Base-by-base conservation (phyloP, 2,797 vertebrate species). In the Prunella strophiata region DNA sequence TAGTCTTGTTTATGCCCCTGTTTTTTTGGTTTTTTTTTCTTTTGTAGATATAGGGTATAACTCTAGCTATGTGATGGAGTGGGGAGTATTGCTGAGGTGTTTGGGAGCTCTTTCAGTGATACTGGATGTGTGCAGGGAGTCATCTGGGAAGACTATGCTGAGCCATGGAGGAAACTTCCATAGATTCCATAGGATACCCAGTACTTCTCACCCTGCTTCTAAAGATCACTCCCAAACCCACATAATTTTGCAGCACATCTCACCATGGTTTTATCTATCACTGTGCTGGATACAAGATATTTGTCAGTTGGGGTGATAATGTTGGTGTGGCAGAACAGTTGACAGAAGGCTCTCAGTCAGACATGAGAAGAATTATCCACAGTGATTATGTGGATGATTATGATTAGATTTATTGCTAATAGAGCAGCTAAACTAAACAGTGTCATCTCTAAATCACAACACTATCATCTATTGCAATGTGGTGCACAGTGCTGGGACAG, bases 101-200 rank as follows among this genome's bases (percentile, higher is more conserved):
- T 50, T 68, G 10, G n/a, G 45, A 40, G 18, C n/a, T 50, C 30
- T 74, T 79, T 43, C 45, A 15, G 4, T 70, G 16, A 2, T 30
- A 13, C 11, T 9, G 20, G 16, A 4, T 29, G 3, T 50, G 21
- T 47, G 8, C 7, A 73, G 27, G n/a, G 52, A 59, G 23, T 36
- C 0, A 0, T 22, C 23, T 71, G 72, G 32, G 18, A 27, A 47
- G 20, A 25, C 3, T 42, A 0, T 27, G 11, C 27, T 62, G 79
- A 79, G 27, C 43, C 14, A 18, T 38, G 18, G 54, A 22, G 73
- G 27, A 76, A 75, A 38, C 3, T 42, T 50, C 8, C 9, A 23
- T 25, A 5, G 20, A 6, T 61, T 50, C 42, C 25, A 1, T 23
- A 22, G 38, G 5, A 17, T 32, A 75, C 8, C 9, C 5, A 7